A percentile compares a stretch with the other conserved stretches of the same genome.
Evolutionary conservation across 2,797 vertebrate genomes (phyloP).

Genomic region (Pangasius macronema): DNA sequence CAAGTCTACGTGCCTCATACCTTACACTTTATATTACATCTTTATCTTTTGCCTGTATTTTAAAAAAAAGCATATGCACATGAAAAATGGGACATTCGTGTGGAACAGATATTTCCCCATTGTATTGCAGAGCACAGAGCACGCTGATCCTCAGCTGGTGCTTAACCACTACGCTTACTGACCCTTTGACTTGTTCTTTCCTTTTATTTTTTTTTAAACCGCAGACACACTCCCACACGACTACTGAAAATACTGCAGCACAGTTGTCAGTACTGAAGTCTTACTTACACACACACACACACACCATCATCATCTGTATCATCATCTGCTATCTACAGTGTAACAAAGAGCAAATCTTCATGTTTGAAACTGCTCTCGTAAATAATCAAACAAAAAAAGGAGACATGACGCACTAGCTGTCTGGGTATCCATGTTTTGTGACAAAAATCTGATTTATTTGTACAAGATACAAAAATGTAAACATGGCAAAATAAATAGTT

Average conservation of each 20-base stretch:
- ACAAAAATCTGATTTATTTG: conserved; percentile 91
- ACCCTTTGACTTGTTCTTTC: background rate
- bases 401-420: conserved; percentile 78
- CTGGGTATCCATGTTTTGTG: conserved; percentile 82
- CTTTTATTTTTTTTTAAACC: background rate
- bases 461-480: conserved; percentile 98
- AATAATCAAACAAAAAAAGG: conserved; percentile 62
- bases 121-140: conserved; percentile 8
- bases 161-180: background rate
- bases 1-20: background rate
- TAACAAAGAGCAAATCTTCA: background rate
- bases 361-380: background rate
- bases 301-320: background rate
- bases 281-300: background rate
- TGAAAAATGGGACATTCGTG: conserved; percentile 41
- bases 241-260: background rate
- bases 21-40: background rate
- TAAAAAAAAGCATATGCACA: conserved; percentile 11
- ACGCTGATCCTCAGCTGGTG: background rate
- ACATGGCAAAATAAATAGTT: conserved; percentile 98
- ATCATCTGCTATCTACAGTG: background rate
- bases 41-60: background rate
- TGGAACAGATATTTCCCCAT: conserved; percentile 34
- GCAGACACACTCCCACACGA: background rate
- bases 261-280: background rate